phyloP scores from a whole-genome alignment of 2,888 invertebrate genomes.

The Trichacis sp. region DNA sequence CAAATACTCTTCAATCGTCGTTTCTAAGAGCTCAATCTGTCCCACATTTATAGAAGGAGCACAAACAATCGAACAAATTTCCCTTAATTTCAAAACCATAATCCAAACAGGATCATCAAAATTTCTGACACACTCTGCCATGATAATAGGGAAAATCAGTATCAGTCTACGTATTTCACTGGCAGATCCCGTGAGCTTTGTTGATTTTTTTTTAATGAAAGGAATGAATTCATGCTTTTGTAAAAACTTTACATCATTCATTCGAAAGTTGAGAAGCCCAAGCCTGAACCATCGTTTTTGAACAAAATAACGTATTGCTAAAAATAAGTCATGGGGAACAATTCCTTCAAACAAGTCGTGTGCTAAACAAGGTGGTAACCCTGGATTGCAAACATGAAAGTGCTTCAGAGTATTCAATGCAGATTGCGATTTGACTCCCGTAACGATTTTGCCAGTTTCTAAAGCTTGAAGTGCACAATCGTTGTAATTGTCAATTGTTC shows the following conservation, averaged over 20 bases:
- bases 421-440: neutral
- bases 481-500: neutral
- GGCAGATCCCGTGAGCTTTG: neutral
- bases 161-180: neutral
- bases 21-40: too few relatives aligned
- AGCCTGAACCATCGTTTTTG: neutral
- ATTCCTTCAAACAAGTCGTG: neutral
- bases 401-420: neutral
- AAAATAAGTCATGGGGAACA: too few relatives aligned
- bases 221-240: neutral
- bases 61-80: too few relatives aligned
- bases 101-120: too few relatives aligned
- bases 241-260: neutral
- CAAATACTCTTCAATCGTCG: too few relatives aligned
- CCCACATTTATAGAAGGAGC: too few relatives aligned
- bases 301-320: neutral
- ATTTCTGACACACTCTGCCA: too few relatives aligned
- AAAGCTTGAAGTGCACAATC: neutral
- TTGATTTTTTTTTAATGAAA: neutral
- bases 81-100: too few relatives aligned
- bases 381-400: neutral
- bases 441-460: neutral
- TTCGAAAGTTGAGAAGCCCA: neutral
- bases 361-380: neutral
- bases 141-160: neutral